A percentile compares a stretch with the other conserved stretches of the same genome.
phyloP scores from a whole-genome alignment of 2,888 invertebrate species.

The Acleris literana region DNA sequence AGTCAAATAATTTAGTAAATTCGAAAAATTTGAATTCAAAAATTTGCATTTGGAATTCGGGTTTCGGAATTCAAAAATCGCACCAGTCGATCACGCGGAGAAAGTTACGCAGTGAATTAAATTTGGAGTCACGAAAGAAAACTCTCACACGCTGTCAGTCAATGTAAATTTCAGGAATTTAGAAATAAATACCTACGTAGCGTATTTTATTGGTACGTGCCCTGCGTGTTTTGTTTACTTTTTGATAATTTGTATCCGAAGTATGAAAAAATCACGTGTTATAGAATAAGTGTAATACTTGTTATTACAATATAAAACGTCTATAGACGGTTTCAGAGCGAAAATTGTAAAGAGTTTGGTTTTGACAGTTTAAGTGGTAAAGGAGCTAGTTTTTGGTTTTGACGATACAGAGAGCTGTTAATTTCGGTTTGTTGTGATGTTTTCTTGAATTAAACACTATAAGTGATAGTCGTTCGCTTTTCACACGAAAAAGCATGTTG shows the following conservation, averaged over 20 bases:
- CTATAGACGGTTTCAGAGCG: too few species aligned
- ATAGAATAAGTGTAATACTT: too few species aligned
- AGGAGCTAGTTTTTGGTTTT: too few species aligned
- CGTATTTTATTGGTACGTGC: slow-evolving; percentile 6
- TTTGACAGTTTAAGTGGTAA: too few species aligned
- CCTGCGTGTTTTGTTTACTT: not conserved
- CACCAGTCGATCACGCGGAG: slow-evolving; percentile 45
- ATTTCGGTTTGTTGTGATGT: too few species aligned
- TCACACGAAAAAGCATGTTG: too few species aligned
- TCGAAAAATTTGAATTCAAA: slow-evolving; percentile 34
- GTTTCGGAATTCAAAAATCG: slow-evolving; percentile 38
- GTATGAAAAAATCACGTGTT: too few species aligned
- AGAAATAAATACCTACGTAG: not conserved
- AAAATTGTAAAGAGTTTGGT: too few species aligned
- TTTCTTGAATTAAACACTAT: too few species aligned
- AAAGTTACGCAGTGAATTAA: slow-evolving; percentile 46
- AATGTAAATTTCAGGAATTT: slow-evolving; percentile 9
- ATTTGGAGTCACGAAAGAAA: slow-evolving; percentile 59
- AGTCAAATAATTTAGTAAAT: slow-evolving; percentile 19
- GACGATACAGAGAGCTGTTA: too few species aligned
- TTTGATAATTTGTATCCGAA: not conserved
- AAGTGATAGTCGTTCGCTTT: too few species aligned
- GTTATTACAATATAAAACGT: too few species aligned
- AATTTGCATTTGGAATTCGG: slow-evolving; percentile 17
- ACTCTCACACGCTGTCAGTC: slow-evolving; percentile 64